phyloP scores from a whole-genome alignment of 2,797 vertebrate species.

The Ciconia nigra region DNA sequence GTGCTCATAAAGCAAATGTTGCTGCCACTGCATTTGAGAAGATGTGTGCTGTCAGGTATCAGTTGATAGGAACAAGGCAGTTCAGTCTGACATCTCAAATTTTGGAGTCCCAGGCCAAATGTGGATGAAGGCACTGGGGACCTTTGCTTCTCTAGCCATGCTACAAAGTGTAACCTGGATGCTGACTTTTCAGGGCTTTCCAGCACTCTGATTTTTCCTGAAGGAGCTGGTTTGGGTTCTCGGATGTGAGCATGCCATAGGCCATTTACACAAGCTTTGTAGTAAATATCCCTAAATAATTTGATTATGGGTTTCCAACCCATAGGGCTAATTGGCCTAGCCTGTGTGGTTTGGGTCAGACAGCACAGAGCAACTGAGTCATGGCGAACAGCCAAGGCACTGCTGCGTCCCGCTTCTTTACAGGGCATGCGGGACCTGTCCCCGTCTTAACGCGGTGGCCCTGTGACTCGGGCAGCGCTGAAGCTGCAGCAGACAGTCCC shows the following conservation, averaged over 20 bases:
- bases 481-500: not conserved
- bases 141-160: not conserved
- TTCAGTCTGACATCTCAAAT: not conserved
- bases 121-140: not conserved
- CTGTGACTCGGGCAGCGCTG: not conserved
- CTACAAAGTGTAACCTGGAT: not conserved
- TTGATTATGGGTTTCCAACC: not conserved
- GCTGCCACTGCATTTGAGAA: not conserved
- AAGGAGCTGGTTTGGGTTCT: not conserved
- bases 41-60: not conserved
- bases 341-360: not conserved
- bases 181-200: not conserved
- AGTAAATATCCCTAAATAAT: not conserved
- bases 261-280: not conserved
- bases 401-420: not conserved
- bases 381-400: fast-evolving
- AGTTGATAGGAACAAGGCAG: not conserved
- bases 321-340: not conserved
- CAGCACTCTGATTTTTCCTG: not conserved
- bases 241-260: not conserved
- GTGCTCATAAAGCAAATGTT: not conserved
- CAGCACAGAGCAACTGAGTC: not conserved
- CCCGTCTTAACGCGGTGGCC: not conserved
- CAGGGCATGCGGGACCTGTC: not conserved
- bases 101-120: not conserved